Base-by-base conservation (phyloP, 2,888 invertebrate genomes). In the Azorinus chamasolen region DNA sequence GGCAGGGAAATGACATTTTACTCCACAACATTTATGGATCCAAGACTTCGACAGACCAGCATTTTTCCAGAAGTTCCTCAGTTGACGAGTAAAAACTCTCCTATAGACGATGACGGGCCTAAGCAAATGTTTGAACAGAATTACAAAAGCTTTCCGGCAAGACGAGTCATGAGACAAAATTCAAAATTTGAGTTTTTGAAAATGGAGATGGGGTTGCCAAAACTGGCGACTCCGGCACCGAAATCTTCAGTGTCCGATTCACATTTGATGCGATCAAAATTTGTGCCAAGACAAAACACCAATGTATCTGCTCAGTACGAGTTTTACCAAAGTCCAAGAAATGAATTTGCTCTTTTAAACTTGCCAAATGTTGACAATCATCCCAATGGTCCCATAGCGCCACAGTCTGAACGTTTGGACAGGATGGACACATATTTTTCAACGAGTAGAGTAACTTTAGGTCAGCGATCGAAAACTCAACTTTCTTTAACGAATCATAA, bases 151-250 rank as follows among this genome's bases (percentile, higher is more conserved):
- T 89, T 89, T 72, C 89, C 89, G 0, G 88, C 84, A 12, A 74
- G 89, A 46, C 78, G 83, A 54, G 86, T 88, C n/a, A 88, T 89
- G 65, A 83, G 84, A 51, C 82, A 85, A n/a, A 78, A 79, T 18
- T 76, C 81, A 22, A 84, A 81, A 46, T 85, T 82, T 45, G 87
- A 87, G 32, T 75, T 86, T 51, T 48, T 81, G 10, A 65, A 74
- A 57, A 63, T 65, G 10, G 53, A 62, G 22, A 55, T 66, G 16
- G 59, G 48, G 24, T 69, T 76, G 12, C 77, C 79, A 25, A 58
- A 64, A 27, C 46, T 69, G 24, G 39, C 37, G 6, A 5, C 22
- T 14, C 32, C 57, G 8, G 25, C 54, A 12, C 65, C 71, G 10
- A 64, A 71, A 22, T 51, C 69, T 16, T 79, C 72, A 18, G 66